Evolutionary conservation across 1,140 invertebrate genomes (phyloP).

Genomic region (Drosophila pseudoobscura): DNA sequence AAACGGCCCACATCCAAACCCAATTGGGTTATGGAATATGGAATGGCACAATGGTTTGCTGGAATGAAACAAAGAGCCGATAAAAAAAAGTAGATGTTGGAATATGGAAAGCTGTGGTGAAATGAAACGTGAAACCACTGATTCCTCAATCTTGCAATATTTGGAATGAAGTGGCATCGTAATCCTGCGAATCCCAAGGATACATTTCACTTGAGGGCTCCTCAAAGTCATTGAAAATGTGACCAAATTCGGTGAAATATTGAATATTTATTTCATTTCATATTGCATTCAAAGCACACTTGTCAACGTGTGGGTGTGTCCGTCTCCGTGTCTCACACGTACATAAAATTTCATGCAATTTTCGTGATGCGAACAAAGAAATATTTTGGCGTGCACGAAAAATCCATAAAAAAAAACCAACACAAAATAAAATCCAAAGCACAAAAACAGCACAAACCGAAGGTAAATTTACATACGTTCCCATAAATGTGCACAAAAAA

Average conservation of each 20-base stretch:
- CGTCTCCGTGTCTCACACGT: neutral
- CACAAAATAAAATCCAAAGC: slow-evolving; percentile 3
- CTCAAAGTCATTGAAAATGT: neutral
- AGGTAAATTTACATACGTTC: slow-evolving; percentile 14
- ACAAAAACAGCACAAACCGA: slow-evolving; percentile 14
- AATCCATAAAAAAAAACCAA: slow-evolving; percentile 54
- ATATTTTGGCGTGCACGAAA: slow-evolving; percentile 71
- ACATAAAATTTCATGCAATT: slow-evolving; percentile 64
- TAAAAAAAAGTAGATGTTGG: too few relatives aligned
- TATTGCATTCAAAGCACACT: slow-evolving; percentile 46
- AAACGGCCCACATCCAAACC: too few relatives aligned
- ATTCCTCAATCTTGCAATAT: too few relatives aligned
- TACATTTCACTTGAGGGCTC: too few relatives aligned
- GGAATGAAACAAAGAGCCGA: too few relatives aligned
- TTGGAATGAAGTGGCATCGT: too few relatives aligned
- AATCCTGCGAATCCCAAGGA: too few relatives aligned
- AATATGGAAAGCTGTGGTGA: too few relatives aligned
- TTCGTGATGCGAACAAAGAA: slow-evolving; percentile 72
- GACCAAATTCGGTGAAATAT: neutral
- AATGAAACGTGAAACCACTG: too few relatives aligned
- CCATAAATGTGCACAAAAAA: slow-evolving; percentile 2
- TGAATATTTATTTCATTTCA: slow-evolving; percentile 39
- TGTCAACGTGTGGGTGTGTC: neutral
- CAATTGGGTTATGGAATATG: too few relatives aligned
- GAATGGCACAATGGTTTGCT: too few relatives aligned